These are phyloP conservation scores for Podabrus alpinus DNA, from an alignment of 2,888 invertebrate species.

Conservation along the genomic window DNA sequence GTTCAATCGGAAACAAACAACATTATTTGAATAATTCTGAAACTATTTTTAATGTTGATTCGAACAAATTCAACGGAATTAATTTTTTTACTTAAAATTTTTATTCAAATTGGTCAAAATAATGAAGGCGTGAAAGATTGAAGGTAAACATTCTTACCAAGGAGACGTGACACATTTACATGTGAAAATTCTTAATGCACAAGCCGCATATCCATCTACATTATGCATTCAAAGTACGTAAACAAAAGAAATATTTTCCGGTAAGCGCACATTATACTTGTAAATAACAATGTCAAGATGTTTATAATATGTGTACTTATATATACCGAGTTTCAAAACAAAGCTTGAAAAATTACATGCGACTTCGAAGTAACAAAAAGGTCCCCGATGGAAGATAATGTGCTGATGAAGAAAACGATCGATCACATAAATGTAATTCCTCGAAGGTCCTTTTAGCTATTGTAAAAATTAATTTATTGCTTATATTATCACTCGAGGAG, in stretches of 20 bases:
- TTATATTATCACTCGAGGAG: neutral
- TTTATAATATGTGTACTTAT: neutral
- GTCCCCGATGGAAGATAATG: neutral
- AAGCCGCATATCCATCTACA: neutral
- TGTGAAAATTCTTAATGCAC: neutral
- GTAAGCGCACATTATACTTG: slow-evolving; percentile 10
- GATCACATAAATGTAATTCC: neutral
- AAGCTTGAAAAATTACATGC: neutral
- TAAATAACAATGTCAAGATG: slow-evolving; percentile 6
- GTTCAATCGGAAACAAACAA: neutral
- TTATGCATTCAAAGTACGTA: slow-evolving; percentile 8
- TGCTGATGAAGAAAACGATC: neutral
- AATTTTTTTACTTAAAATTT: neutral
- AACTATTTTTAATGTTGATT: neutral
- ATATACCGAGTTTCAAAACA: neutral
- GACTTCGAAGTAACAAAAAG: neutral
- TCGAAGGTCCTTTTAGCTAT: neutral
- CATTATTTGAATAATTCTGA: neutral
- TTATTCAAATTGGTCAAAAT: neutral
- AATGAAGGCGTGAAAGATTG: neutral
- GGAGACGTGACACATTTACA: neutral
- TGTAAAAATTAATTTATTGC: neutral
- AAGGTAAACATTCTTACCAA: neutral
- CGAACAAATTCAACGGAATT: neutral
- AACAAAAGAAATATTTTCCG: slow-evolving; percentile 14